Conservation (phyloP, 2,113 vertebrate genomes). For the Gavialis gangeticus region DNA sequence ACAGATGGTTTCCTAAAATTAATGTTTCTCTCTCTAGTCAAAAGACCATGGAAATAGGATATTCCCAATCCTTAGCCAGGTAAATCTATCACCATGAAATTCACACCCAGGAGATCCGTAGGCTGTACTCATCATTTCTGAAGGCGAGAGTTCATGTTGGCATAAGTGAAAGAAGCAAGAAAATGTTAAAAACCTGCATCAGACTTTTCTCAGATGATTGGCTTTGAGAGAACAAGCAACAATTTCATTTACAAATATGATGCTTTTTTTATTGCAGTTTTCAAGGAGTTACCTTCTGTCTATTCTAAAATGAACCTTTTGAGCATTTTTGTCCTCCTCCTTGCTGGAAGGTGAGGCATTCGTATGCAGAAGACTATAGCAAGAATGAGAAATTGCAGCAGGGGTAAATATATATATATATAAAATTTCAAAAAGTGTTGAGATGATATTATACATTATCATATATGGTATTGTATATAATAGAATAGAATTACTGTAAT, state of each 20-base stretch:
- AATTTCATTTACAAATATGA: neutral
- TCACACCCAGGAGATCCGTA: neutral
- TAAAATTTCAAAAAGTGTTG: too few relatives aligned
- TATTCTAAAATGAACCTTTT: neutral
- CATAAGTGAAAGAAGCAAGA: neutral
- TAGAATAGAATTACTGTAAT: too few relatives aligned
- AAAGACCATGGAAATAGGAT: constrained; percentile 8
- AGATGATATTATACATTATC: too few relatives aligned
- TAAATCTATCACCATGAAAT: neutral
- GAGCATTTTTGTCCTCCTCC: neutral
- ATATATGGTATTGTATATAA: too few relatives aligned
- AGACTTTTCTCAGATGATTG: neutral
- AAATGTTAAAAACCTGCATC: neutral
- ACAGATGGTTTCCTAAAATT: constrained; percentile 54
- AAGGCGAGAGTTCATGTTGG: constrained; percentile 5
- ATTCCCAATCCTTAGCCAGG: constrained; percentile 13
- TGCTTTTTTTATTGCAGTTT: neutral
- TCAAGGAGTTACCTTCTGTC: neutral
- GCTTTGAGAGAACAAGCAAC: neutral
- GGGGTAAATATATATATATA: neutral
- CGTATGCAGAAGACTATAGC: too few relatives aligned
- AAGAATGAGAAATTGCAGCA: neutral
- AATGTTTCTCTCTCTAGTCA: constrained; percentile 2
- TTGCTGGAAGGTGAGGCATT: neutral
- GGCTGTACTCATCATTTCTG: neutral